Base-by-base conservation (phyloP, 2,888 invertebrate species). In the Acrocyrtus sp. region DNA sequence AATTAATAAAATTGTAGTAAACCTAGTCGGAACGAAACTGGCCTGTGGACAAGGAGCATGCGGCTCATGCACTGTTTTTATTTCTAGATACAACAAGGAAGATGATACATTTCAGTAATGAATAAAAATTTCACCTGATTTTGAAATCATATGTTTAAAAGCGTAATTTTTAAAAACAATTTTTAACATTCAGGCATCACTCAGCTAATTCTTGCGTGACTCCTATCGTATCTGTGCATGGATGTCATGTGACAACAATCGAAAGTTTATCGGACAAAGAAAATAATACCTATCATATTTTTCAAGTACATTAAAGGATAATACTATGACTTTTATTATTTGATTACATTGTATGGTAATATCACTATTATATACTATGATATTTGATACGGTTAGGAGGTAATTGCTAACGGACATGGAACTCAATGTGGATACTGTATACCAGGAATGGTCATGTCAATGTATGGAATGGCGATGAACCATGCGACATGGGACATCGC, bases 11-110 rank as follows among this genome's bases (percentile, higher is more conserved):
- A 75, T 81, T 76, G 58, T 79, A 90, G 90, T 94, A 51, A 86
- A 88, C 45, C 85, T 96, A 78, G 92, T 91, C 74, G 96, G 96
- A n/a, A 94, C 95, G 5, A 97, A 97, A 86, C 86, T 95, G 75
- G 96, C 94, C 26, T 97, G 97, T 83, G 95, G 92, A 0, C 96
- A 96, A 86, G 96, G 96, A 26, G 96, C 95, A 1, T 97, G 96
- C 83, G 96, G 96, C 0, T 95, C 96, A 1, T 97, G 97, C 83
- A 96, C 96, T 0, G 95, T 96, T 0, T 95, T 96, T 92, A 85
- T 96, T 8, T 95, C 95, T 15, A 90, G 88, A 83, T 89, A 89
- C 81, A 87, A 91, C 81, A 86, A 89, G 1, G 80, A 72, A 3
- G 86, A 85, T 47, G 86, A 88, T 12, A 85, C 85, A 81, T 85